Evolutionary conservation across 2,113 vertebrate species (phyloP), one percentile per base, ranked within the genome.

Genomic region (Pachyramphus minor): DNA sequence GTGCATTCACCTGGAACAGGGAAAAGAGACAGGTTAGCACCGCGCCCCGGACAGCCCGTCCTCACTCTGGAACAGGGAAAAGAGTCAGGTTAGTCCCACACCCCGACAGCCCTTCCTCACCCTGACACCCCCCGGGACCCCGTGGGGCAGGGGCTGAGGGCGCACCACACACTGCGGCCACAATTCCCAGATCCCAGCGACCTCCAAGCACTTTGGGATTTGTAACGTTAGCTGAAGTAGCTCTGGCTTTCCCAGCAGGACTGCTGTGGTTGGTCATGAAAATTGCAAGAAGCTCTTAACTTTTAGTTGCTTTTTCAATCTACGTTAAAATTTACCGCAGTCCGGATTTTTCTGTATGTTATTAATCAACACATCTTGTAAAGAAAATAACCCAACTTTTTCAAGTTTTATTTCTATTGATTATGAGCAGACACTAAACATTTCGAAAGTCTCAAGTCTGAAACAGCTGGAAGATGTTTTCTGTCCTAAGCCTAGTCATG

Each of bases 1-100:
- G 99, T 99, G 98, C 99, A 99, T 98, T 99, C 99, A 97, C 99
- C 99, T 99, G 97, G 93, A 97, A 95, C 96, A 96, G 95, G 97
- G 95, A 97, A 97, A 97, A 95, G 97, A 98, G 96, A 98, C 89
- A 98, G 92, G 97, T 98, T 98, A 98, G 98, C 97, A 96, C 95
- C 96, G 27, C 80, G 25, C 63, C 93, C 41, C 90, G 4, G 33
- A 58, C 90, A 76, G 74, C 71, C 78, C 85, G 31, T 77, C 87
- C 87, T 90, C 71, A 2, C 63, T 83, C n/a, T 90, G 87, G 79
- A 69, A 73, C 63, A 83, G 87, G 79, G 79, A 69, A 25, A 62
- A 62, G 47, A 83, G 30, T 12, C 87, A 76, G n/a, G 35, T 69
- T 55, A 83, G 24, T 63, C 79, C 87, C 71, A 31, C 85, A 59